Evolutionary conservation across 2,888 invertebrate species (phyloP), one percentile per base, ranked within the genome.

Genomic region (Netelia melanura): DNA sequence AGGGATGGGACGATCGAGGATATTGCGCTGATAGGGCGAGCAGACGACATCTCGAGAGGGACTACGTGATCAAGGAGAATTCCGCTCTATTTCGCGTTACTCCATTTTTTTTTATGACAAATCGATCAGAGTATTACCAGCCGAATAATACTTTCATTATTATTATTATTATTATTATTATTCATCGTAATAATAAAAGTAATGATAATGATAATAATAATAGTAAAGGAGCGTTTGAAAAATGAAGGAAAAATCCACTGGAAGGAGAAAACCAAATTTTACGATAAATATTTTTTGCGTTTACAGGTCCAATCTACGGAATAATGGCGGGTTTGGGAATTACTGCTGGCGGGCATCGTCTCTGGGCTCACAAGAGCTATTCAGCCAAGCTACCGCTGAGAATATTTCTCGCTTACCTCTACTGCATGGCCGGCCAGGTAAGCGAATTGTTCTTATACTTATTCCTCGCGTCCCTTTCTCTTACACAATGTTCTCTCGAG

Each of bases 331-430:
- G 92, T 25, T 91, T 98, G 85, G 98, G 98, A 9, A 96, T 97
- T 61, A 98, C 98, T 0, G 97, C 98, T 0, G 99, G 99, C 0
- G 97, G 98, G 0, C 99, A 99, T 94, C 95, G 99, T 86, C 94
- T 99, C 67, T 99, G 99, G 99, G 96, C 99, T 0, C 99, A 99
- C 94, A 95, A 95, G 80, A 96, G 98, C 1, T 99, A 98, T 94
- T 96, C 96, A 89, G 99, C 98, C 0, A 96, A 94, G 89, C 94
- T 95, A 6, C 96, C 97, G 1, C 94, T 99, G 1, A 95, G 96
- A 89, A 94, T 98, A 80, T 94, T 97, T 67, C 95, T 99, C 1
- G 97, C 97, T 95, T 89, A 97, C n/a, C 96, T 97, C 88, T 98
- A 98, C 92, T 97, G 98, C 0, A 94, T 98, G 89, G 96, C 97